Base-by-base conservation (phyloP, 2,888 invertebrate genomes). In the Petrophora chlorosata region DNA sequence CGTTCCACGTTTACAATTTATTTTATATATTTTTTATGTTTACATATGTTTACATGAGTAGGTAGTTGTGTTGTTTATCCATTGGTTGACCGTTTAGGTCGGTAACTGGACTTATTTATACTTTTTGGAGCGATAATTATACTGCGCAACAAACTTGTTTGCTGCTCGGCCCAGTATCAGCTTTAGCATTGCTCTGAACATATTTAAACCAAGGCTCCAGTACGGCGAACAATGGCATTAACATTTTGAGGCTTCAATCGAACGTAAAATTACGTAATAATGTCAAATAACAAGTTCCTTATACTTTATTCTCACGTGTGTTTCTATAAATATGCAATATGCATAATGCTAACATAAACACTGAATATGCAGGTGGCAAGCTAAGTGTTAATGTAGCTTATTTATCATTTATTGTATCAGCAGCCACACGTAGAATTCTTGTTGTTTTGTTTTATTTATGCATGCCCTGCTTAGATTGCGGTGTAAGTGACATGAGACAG, bases 121-220 rank as follows among this genome's bases (percentile, higher is more conserved):
- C 65, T 66, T 69, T 69, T 64, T 68, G 69, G 66, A 66, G 60
- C 71, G 60, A 72, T 64, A 67, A 70, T 48, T 52, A 57, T 63
- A 70, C 73, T 77, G 67, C 79, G 76, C 73, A 76, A 76, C 72
- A 72, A 77, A 77, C 76, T 70, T 67, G 80, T 76, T 79, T 72
- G 61, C 65, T 64, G 63, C 54, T 59, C 53, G 57, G 56, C 53
- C 56, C 59, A 56, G 59, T 57, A 68, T 62, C 58, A 52, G 59
- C 52, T 61, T 65, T 64, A n/a, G n/a, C n/a, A n/a, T n/a, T n/a
- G n/a, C n/a, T n/a, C n/a, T n/a, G n/a, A n/a, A n/a, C n/a, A n/a
- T n/a, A n/a, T n/a, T n/a, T n/a, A n/a, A n/a, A n/a, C 40, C 17
- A 44, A 53, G 41, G 28, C 16, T 25, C 41, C 35, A 50, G 23